Percentiles rank a stretch among this genome's conserved stretches.
Conservation (phyloP, 2,797 vertebrate genomes). For the Lerista edwardsae region DNA sequence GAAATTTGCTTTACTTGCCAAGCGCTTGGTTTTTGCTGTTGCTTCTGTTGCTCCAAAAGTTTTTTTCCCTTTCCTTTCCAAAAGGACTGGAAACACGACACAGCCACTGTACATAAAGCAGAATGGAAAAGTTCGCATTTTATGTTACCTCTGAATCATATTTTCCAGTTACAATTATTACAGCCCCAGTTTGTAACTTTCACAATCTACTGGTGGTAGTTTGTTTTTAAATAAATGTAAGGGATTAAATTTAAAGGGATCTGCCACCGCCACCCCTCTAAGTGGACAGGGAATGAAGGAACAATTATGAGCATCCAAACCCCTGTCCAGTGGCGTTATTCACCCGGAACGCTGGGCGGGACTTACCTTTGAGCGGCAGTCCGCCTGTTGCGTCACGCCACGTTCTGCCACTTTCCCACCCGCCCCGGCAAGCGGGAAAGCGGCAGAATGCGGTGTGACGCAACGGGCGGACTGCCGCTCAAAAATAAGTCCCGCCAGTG, state of each 20-base stretch:
- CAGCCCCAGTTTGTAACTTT: slow-evolving; percentile 1
- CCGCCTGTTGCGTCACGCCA: too few species aligned
- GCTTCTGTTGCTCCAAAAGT: slow-evolving; percentile 67
- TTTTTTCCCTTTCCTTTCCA: slow-evolving; percentile 63
- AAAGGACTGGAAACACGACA: slow-evolving; percentile 67
- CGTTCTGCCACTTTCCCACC: too few species aligned
- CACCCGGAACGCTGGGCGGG: too few species aligned
- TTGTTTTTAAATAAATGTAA: background rate
- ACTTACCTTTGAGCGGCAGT: too few species aligned
- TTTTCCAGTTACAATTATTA: slow-evolving; percentile 66
- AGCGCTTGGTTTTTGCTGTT: slow-evolving; percentile 65
- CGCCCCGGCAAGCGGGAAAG: too few species aligned
- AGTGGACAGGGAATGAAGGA: background rate
- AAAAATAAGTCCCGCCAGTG: too few species aligned
- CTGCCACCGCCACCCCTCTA: background rate
- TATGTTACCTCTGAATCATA: slow-evolving; percentile 46
- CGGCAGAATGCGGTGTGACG: too few species aligned
- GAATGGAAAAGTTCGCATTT: slow-evolving; percentile 68
- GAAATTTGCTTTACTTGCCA: slow-evolving; percentile 75
- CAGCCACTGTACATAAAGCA: slow-evolving; percentile 52
- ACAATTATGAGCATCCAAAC: too few species aligned
- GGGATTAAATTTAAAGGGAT: background rate
- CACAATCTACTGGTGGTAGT: slow-evolving; percentile 5
- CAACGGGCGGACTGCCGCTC: too few species aligned
- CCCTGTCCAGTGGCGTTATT: too few species aligned